A percentile compares a stretch with the other conserved stretches of the same genome.
phyloP scores from a whole-genome alignment of 1,140 invertebrate genomes.

The Maniola jurtina region DNA sequence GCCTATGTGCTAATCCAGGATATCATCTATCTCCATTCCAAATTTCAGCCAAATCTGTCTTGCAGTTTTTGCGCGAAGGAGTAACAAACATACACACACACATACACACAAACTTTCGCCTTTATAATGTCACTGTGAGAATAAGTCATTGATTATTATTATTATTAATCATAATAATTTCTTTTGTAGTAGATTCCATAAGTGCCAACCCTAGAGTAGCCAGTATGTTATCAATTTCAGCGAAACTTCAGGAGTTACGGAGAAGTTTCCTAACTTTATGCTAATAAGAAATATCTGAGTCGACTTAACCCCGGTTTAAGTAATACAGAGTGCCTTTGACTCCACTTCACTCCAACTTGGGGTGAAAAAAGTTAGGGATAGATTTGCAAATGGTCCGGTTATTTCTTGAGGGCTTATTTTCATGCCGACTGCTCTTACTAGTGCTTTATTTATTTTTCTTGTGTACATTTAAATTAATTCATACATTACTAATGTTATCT shows the following conservation, averaged over 20 bases:
- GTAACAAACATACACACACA: too few relatives aligned
- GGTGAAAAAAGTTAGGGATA: slow-evolving; percentile 29
- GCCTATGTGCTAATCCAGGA: too few relatives aligned
- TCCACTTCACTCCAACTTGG: slow-evolving; percentile 27
- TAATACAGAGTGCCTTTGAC: slow-evolving; percentile 35
- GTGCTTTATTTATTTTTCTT: too few relatives aligned
- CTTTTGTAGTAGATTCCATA: too few relatives aligned
- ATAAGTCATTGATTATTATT: too few relatives aligned
- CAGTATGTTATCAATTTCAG: slow-evolving; percentile 36
- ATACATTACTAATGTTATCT: too few relatives aligned
- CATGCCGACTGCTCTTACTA: background rate
- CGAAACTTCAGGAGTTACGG: slow-evolving; percentile 34
- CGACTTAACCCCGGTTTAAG: slow-evolving; percentile 38
- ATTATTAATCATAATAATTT: too few relatives aligned
- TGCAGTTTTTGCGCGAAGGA: too few relatives aligned
- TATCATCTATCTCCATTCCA: too few relatives aligned
- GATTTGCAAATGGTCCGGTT: slow-evolving; percentile 16
- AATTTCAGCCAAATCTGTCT: too few relatives aligned
- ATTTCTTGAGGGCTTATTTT: slow-evolving; percentile 9
- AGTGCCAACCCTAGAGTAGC: slow-evolving; percentile 14
- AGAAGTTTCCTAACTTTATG: slow-evolving; percentile 36
- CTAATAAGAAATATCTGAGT: slow-evolving; percentile 41
- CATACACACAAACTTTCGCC: too few relatives aligned
- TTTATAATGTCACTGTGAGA: too few relatives aligned
- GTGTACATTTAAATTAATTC: background rate